Conservation (phyloP, 2,797 vertebrate genomes). For the Chelon labrosus region DNA sequence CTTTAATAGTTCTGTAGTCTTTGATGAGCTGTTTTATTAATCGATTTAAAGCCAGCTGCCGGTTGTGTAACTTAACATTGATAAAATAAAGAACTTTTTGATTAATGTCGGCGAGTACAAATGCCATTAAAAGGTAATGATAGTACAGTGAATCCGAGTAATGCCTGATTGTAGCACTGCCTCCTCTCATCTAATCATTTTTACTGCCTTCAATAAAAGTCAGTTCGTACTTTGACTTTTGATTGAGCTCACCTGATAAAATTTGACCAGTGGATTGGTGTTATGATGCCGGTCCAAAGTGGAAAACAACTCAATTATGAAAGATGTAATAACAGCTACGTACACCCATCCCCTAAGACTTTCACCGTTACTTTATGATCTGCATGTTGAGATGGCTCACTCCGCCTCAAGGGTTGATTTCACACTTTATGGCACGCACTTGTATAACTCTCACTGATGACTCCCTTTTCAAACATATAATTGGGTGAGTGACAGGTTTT, state of each 20-base stretch:
- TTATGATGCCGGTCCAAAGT: neutral
- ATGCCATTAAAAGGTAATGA: neutral
- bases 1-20: too few species aligned
- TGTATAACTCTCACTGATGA: conserved; percentile 42
- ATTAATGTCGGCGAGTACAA: neutral
- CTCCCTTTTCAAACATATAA: conserved; percentile 11
- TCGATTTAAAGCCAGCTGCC: neutral
- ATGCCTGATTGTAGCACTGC: conserved; percentile 2
- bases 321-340: neutral
- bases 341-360: too few species aligned
- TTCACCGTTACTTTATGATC: too few species aligned
- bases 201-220: conserved; percentile 52
- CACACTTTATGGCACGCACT: conserved; percentile 8
- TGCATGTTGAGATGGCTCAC: neutral
- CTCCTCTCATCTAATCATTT: conserved; percentile 1
- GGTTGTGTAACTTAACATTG: conserved; percentile 16
- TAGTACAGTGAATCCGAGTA: too few species aligned
- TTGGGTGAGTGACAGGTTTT: conserved; percentile 6
- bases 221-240: conserved; percentile 60
- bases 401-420: conserved; percentile 19
- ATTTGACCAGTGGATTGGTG: neutral
- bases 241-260: neutral
- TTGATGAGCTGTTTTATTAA: too few species aligned
- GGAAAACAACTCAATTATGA: neutral
- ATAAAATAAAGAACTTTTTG: conserved; percentile 6